Conservation (phyloP, 2,888 invertebrate genomes). For the Piscicola geometra region DNA sequence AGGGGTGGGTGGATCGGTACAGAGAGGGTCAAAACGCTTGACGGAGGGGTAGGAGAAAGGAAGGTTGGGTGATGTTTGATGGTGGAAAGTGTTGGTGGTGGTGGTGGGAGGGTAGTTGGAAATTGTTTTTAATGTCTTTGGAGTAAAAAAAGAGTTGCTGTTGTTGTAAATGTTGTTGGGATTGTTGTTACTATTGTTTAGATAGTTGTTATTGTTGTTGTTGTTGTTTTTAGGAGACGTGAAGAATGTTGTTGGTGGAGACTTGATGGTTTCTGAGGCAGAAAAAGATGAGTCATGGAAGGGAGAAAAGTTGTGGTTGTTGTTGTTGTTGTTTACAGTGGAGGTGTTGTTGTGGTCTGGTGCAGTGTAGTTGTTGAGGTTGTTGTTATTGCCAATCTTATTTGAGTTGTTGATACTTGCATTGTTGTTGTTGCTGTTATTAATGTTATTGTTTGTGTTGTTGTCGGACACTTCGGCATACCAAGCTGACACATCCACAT, state of each 20-base stretch:
- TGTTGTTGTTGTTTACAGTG: not conserved
- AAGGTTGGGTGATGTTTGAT: slow-evolving; percentile 1
- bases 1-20: slow-evolving; percentile 28
- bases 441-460: not conserved
- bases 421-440: not conserved
- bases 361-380: not conserved
- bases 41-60: slow-evolving; percentile 25
- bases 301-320: not conserved
- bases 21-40: slow-evolving; percentile 27
- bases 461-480: slow-evolving; percentile 51
- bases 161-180: not conserved
- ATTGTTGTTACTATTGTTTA: too few relatives aligned
- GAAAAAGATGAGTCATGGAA: not conserved
- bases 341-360: not conserved
- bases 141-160: not conserved
- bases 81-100: not conserved
- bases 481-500: slow-evolving; percentile 73
- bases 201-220: not conserved
- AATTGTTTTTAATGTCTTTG: too few relatives aligned
- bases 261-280: too few relatives aligned
- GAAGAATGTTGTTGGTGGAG: too few relatives aligned
- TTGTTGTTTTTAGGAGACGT: too few relatives aligned
- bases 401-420: not conserved
- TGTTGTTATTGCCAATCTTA: not conserved
- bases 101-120: too few relatives aligned